Percentiles rank a stretch among this genome's conserved stretches.
Evolutionary conservation across 30 jellyfish, hydroid and myxozoan species (phyloP).

Genomic region (Aurelia sp.): DNA sequence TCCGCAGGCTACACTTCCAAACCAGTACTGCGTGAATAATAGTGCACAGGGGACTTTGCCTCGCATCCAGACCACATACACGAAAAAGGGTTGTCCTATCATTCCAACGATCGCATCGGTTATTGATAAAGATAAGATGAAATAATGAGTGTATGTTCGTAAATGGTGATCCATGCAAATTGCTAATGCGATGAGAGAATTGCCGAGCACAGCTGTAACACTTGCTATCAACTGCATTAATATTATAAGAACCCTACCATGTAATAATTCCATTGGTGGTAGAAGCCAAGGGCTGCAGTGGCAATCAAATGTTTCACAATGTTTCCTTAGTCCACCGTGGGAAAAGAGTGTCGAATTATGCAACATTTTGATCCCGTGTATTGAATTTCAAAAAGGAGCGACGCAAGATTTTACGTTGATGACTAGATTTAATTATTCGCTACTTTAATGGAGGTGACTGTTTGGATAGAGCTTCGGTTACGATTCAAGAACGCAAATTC

Average conservation of each 20-base stretch:
- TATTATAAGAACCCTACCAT: neutral
- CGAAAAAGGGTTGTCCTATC: slow-evolving; percentile 43
- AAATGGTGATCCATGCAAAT: neutral
- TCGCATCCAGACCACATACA: slow-evolving; percentile 7
- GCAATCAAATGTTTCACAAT: no score
- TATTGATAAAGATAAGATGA: slow-evolving; percentile 19
- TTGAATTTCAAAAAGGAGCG: no score
- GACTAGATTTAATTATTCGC: no score
- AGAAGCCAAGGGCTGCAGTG: slow-evolving; percentile 12
- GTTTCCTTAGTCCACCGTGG: no score
- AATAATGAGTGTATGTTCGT: slow-evolving; percentile 17
- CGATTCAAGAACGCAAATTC: no score
- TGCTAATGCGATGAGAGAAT: neutral
- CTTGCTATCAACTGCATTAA: neutral
- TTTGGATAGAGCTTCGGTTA: no score
- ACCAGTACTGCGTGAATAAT: slow-evolving; percentile 12
- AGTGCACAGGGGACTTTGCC: neutral
- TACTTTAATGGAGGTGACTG: no score
- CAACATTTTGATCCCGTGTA: no score
- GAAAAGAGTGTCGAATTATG: no score
- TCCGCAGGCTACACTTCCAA: slow-evolving; percentile 50
- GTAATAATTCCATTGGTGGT: slow-evolving; percentile 8
- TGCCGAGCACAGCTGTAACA: slow-evolving; percentile 18
- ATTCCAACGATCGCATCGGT: slow-evolving; percentile 26
- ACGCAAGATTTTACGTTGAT: no score